phyloP scores from a whole-genome alignment of 1,140 invertebrate genomes.

The Drosophila sechellia region DNA sequence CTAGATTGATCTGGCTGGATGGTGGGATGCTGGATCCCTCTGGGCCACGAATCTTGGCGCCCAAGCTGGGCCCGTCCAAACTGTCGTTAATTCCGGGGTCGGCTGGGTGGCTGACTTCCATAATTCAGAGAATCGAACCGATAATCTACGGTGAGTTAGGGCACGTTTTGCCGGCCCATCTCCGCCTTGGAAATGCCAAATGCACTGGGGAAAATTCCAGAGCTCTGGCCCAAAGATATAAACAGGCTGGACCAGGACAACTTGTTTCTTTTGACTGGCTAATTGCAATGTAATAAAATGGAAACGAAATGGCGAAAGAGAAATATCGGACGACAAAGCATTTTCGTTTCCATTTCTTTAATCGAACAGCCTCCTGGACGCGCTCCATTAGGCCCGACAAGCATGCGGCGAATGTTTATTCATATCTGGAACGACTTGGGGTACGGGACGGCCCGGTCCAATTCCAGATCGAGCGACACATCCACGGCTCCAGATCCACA shows the following conservation, averaged over 20 bases:
- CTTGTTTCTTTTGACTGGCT: conserved; percentile 48
- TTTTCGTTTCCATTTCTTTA: conserved; percentile 57
- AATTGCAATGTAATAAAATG: conserved; percentile 54
- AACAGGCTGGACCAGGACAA: conserved; percentile 33
- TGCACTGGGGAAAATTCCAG: conserved; percentile 27
- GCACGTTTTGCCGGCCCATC: conserved; percentile 56
- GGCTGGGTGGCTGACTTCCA: conserved; percentile 35
- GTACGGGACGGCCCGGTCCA: neutral
- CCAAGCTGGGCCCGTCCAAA: conserved; percentile 27
- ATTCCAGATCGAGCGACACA: conserved; percentile 3
- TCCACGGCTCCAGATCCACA: neutral
- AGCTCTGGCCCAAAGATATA: neutral
- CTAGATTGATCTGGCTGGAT: conserved; percentile 17
- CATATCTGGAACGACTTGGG: conserved; percentile 55
- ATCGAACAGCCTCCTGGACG: conserved; percentile 24
- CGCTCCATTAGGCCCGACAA: conserved; percentile 59
- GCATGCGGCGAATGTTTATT: conserved; percentile 77
- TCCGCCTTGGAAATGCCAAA: conserved; percentile 38
- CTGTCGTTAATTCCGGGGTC: conserved; percentile 51
- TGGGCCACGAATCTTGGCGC: conserved; percentile 26
- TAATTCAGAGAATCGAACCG: conserved; percentile 61
- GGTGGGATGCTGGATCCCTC: conserved; percentile 5
- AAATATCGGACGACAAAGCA: conserved; percentile 36
- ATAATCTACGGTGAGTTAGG: conserved; percentile 41
- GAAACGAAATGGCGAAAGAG: conserved; percentile 37